Evolutionary conservation across 1,140 invertebrate species (phyloP).

Genomic region (Drosophila setifemur): DNA sequence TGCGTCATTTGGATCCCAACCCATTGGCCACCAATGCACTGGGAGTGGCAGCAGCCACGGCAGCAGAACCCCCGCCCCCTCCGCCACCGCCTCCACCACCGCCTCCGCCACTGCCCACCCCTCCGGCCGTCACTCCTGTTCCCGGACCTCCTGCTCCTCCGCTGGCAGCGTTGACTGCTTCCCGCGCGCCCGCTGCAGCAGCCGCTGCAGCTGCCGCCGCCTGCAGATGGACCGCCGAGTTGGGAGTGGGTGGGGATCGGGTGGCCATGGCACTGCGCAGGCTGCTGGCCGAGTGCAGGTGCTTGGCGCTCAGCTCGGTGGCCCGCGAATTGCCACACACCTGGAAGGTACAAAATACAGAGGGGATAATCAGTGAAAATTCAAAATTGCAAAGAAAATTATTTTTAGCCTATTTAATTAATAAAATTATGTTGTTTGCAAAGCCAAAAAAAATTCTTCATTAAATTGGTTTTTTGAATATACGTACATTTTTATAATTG

Average conservation of each 20-base stretch:
- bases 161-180: conserved; percentile 36
- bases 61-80: conserved; percentile 10
- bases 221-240: conserved; percentile 41
- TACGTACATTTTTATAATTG: too few relatives aligned
- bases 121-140: not conserved
- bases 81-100: conserved; percentile 9
- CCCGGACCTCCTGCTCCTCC: conserved; percentile 2
- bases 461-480: too few relatives aligned
- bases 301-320: conserved; percentile 71
- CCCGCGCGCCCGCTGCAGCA: conserved; percentile 44
- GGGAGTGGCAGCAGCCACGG: conserved; percentile 52
- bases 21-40: conserved; percentile 74
- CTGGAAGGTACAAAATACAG: conserved; percentile 31
- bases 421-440: too few relatives aligned
- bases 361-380: not conserved
- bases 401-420: too few relatives aligned
- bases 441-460: too few relatives aligned
- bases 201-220: conserved; percentile 54
- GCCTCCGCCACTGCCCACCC: not conserved
- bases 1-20: conserved; percentile 82
- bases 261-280: conserved; percentile 70
- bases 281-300: conserved; percentile 56
- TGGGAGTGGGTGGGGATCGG: conserved; percentile 74
- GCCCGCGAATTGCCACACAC: conserved; percentile 75
- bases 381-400: not conserved